These are phyloP conservation scores for Sipha flava DNA, from an alignment of 1,140 invertebrate species.

Conservation along the genomic window DNA sequence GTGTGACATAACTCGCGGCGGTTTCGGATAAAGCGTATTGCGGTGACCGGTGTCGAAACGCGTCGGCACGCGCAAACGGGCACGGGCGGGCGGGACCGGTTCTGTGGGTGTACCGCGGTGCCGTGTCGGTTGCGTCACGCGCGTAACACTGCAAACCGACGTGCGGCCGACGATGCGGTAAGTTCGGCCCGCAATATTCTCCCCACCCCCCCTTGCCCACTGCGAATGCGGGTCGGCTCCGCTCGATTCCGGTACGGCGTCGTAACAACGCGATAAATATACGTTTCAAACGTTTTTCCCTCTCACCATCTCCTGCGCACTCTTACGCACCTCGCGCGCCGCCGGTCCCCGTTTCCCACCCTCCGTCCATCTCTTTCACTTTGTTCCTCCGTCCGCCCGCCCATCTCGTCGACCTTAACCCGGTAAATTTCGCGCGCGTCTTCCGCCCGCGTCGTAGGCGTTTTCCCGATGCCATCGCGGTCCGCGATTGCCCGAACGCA, in stretches of 20 bases:
- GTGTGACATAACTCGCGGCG: not conserved
- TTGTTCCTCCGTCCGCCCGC: not conserved
- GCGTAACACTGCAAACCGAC: not conserved
- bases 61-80: not conserved
- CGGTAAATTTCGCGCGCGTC: not conserved
- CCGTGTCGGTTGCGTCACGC: not conserved
- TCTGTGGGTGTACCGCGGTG: not conserved
- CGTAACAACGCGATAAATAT: no score
- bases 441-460: not conserved
- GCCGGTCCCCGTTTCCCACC: no score
- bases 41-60: not conserved
- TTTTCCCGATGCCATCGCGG: not conserved
- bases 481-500: not conserved
- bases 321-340: no score
- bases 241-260: not conserved
- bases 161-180: not conserved
- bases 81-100: not conserved
- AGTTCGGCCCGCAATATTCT: not conserved
- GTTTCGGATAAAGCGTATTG: not conserved
- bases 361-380: no score
- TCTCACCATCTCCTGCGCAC: no score
- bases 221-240: not conserved
- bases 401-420: conserved; percentile 3
- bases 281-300: no score
- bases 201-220: not conserved